phyloP scores from a whole-genome alignment of 2,113 vertebrate species.

The Nycticorax nycticorax region DNA sequence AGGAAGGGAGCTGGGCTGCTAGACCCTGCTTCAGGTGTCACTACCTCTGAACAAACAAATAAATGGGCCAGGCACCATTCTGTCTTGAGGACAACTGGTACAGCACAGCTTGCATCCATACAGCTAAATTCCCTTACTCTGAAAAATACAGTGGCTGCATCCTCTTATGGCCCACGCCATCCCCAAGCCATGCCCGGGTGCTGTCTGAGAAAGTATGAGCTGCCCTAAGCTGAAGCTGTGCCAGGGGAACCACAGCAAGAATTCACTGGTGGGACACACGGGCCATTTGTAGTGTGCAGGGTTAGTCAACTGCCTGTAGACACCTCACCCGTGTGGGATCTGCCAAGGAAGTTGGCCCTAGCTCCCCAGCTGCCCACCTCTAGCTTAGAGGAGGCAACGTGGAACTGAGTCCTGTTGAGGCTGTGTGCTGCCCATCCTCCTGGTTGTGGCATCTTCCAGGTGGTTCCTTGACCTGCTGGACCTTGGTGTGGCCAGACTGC shows the following conservation, averaged over 20 bases:
- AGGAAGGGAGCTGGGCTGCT: neutral
- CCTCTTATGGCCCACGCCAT: too few species aligned
- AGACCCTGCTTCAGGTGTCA: neutral
- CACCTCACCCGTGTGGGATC: neutral
- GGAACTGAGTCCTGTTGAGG: neutral
- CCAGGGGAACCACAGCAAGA: neutral
- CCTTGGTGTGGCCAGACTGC: fast-evolving
- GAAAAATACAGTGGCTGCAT: neutral
- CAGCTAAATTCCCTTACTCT: neutral
- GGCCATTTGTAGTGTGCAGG: too few species aligned
- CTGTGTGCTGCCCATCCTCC: neutral
- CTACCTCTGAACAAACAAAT: neutral
- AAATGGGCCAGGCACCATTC: neutral
- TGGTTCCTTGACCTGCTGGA: neutral
- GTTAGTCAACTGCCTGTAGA: neutral
- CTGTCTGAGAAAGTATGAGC: neutral
- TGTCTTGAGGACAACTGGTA: neutral
- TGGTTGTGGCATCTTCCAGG: neutral
- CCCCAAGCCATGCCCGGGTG: neutral
- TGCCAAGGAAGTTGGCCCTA: neutral
- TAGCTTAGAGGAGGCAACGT: neutral
- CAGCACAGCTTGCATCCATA: neutral
- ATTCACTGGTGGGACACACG: neutral
- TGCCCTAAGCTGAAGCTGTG: neutral
- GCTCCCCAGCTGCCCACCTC: neutral